Evolutionary conservation across 30 jellyfish, hydroid and myxozoan species (phyloP).

Genomic region (Turritopsis dohrnii): DNA sequence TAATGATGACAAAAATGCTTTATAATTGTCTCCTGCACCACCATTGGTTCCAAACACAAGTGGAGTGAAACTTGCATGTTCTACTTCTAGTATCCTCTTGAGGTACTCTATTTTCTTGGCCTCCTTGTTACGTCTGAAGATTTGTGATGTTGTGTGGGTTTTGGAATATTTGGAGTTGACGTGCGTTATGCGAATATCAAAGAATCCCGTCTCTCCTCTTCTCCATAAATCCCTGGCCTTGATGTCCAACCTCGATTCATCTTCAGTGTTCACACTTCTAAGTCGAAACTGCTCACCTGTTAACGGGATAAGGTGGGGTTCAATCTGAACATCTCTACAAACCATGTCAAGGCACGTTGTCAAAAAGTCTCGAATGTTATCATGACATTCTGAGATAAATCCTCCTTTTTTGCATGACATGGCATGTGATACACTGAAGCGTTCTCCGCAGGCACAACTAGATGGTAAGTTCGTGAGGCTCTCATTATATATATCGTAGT

Average conservation of each 20-base stretch:
- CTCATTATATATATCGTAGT: neutral
- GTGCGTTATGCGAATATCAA: neutral
- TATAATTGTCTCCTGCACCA: neutral
- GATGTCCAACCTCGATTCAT: neutral
- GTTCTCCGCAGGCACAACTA: neutral
- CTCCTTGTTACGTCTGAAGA: neutral
- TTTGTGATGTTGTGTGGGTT: neutral
- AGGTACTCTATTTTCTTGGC: neutral
- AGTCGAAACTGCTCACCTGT: too few relatives aligned
- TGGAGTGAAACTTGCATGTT: neutral
- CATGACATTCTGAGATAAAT: neutral
- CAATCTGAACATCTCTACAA: neutral
- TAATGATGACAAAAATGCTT: neutral
- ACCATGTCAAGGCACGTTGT: neutral
- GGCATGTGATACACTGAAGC: neutral
- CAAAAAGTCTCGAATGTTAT: neutral
- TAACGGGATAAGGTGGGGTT: too few relatives aligned
- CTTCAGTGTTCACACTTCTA: neutral
- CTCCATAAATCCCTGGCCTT: too few relatives aligned
- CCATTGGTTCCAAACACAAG: neutral
- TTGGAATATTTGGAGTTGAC: neutral
- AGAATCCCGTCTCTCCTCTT: too few relatives aligned
- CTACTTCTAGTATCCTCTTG: neutral
- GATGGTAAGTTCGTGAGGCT: neutral
- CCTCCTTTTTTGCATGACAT: neutral